Conservation (phyloP, 2,113 vertebrate genomes). For the Toxostoma redivivum region DNA sequence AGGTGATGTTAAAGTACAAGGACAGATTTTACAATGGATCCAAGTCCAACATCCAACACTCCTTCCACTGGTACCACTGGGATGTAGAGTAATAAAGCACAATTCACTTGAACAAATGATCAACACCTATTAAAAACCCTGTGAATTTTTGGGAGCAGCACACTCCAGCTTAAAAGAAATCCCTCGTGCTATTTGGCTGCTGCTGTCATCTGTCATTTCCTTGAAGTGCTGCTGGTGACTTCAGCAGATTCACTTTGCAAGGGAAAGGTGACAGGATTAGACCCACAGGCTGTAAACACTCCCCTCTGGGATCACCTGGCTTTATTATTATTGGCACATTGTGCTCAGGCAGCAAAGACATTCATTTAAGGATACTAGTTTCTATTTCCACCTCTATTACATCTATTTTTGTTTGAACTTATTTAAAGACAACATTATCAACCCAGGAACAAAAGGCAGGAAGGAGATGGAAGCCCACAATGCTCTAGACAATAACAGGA, state of each 20-base stretch:
- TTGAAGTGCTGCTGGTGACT: background rate
- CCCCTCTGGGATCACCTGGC: background rate
- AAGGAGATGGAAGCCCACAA: slow-evolving; percentile 45
- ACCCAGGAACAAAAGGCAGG: slow-evolving; percentile 50
- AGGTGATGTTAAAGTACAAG: background rate
- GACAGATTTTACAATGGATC: background rate
- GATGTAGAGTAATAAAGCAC: background rate
- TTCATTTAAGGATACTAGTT: background rate
- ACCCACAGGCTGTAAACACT: background rate
- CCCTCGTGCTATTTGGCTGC: background rate
- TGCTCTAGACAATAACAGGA: slow-evolving; percentile 37
- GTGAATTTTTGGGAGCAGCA: background rate
- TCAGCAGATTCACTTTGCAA: background rate
- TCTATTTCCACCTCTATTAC: slow-evolving; percentile 40
- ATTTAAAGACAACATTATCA: slow-evolving; percentile 33
- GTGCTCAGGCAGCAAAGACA: background rate
- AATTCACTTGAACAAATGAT: background rate
- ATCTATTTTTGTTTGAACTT: slow-evolving; percentile 51
- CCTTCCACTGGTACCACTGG: background rate
- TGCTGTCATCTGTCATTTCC: background rate
- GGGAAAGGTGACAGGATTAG: slow-evolving; percentile 33
- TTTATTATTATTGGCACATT: slow-evolving; percentile 5
- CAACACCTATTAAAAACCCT: background rate
- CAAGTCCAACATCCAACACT: background rate
- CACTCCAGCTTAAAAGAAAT: background rate